phyloP scores from a whole-genome alignment of 2,113 vertebrate species.

The Poecile atricapillus region DNA sequence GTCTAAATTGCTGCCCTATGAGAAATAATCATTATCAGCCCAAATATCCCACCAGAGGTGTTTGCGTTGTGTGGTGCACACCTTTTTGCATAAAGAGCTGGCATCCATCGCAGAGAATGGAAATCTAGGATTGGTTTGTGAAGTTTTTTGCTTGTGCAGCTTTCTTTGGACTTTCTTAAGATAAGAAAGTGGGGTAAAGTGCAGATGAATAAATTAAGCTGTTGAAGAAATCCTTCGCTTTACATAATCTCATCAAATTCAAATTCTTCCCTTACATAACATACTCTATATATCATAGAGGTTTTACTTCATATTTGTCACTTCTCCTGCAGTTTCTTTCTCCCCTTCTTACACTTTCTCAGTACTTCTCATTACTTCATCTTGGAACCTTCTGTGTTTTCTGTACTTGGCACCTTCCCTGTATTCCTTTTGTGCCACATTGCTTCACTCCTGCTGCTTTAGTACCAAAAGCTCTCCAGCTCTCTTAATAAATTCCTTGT shows the following conservation, averaged over 20 bases:
- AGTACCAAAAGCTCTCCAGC: background rate
- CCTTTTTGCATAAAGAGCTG: background rate
- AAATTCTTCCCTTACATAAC: background rate
- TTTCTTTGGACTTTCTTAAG: background rate
- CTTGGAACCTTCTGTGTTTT: background rate
- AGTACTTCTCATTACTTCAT: background rate
- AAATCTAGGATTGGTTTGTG: background rate
- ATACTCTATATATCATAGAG: background rate
- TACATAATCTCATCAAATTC: background rate
- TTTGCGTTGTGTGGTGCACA: fast-evolving
- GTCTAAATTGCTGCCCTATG: background rate
- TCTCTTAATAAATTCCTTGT: background rate
- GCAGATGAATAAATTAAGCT: background rate
- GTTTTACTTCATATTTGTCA: background rate
- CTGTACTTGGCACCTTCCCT: background rate
- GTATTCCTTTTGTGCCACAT: background rate
- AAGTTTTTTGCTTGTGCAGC: background rate
- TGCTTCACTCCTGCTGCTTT: background rate
- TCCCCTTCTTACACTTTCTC: background rate
- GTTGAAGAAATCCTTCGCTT: background rate
- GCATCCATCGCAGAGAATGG: background rate
- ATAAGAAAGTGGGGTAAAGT: background rate
- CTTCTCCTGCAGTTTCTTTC: background rate
- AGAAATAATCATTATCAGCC: background rate
- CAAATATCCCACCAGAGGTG: background rate